phyloP scores from a whole-genome alignment of 2,888 invertebrate species.

The Ganaspis brasiliensis region DNA sequence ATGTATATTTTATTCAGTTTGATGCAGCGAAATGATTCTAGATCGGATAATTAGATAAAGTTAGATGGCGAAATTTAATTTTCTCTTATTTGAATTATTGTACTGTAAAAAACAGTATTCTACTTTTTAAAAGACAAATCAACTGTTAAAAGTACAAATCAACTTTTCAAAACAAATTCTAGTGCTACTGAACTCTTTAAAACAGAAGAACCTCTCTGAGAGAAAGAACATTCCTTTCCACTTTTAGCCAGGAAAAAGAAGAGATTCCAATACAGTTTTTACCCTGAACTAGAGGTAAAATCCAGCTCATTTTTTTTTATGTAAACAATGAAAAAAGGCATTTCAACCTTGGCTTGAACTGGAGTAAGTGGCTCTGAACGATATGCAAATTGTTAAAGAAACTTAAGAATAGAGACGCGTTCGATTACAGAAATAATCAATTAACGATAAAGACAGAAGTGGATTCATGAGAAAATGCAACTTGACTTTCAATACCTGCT shows the following conservation, averaged over 20 bases:
- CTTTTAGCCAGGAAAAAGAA: neutral
- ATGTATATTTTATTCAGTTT: too few species aligned
- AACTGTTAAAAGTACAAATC: too few species aligned
- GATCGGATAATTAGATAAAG: too few species aligned
- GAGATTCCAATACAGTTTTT: neutral
- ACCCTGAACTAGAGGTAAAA: neutral
- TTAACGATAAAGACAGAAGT: constrained; percentile 52
- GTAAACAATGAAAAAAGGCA: neutral
- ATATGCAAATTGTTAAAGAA: constrained; percentile 41
- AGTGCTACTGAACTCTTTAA: too few species aligned
- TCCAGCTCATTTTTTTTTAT: neutral
- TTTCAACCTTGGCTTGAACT: neutral
- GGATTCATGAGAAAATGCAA: constrained; percentile 43
- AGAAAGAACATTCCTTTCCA: too few species aligned
- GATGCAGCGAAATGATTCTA: too few species aligned
- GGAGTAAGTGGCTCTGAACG: constrained; percentile 42
- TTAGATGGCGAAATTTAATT: too few species aligned
- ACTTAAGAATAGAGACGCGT: constrained; percentile 28
- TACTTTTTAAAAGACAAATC: too few species aligned
- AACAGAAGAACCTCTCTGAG: too few species aligned
- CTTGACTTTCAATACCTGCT: constrained; percentile 7
- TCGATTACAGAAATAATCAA: constrained; percentile 59
- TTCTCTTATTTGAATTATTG: too few species aligned
- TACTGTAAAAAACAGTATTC: too few species aligned
- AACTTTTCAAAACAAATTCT: too few species aligned